These are phyloP conservation scores for Oppia nitens DNA, from an alignment of 1,140 invertebrate genomes.

Conservation along the genomic window DNA sequence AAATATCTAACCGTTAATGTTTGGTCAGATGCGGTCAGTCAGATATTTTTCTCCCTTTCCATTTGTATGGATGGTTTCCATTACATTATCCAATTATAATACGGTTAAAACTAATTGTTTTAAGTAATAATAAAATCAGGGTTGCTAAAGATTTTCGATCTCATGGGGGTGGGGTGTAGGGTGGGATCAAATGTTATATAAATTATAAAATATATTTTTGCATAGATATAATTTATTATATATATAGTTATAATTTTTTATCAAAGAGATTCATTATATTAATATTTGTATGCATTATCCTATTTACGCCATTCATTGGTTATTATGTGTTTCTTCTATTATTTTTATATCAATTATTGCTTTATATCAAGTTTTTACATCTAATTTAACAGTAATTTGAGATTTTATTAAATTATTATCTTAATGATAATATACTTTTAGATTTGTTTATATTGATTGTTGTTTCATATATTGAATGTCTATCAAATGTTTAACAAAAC, in stretches of 20 bases:
- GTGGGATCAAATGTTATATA: too few species aligned
- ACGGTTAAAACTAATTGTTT: slow-evolving; percentile 77
- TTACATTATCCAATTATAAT: slow-evolving; percentile 24
- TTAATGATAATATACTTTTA: background rate
- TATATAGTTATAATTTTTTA: slow-evolving; percentile 84
- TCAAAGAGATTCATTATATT: too few species aligned
- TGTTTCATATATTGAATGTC: background rate
- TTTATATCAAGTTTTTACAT: slow-evolving; percentile 26
- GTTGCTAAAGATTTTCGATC: too few species aligned
- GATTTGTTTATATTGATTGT: background rate
- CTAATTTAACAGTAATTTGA: background rate
- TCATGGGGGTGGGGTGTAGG: too few species aligned
- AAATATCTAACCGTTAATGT: slow-evolving; percentile 61
- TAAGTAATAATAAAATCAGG: slow-evolving; percentile 92
- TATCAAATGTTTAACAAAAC: too few species aligned
- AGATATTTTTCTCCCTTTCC: slow-evolving; percentile 94
- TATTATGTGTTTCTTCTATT: slow-evolving; percentile 38
- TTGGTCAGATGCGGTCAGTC: slow-evolving; percentile 89
- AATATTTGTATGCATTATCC: too few species aligned
- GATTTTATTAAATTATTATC: background rate
- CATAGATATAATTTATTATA: slow-evolving; percentile 81
- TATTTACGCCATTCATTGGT: slow-evolving; percentile 45
- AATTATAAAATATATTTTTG: too few species aligned
- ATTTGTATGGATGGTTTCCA: slow-evolving; percentile 52
- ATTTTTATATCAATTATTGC: slow-evolving; percentile 40